phyloP scores from a whole-genome alignment of 2,113 vertebrate genomes.

The Aviceda subcristata region DNA sequence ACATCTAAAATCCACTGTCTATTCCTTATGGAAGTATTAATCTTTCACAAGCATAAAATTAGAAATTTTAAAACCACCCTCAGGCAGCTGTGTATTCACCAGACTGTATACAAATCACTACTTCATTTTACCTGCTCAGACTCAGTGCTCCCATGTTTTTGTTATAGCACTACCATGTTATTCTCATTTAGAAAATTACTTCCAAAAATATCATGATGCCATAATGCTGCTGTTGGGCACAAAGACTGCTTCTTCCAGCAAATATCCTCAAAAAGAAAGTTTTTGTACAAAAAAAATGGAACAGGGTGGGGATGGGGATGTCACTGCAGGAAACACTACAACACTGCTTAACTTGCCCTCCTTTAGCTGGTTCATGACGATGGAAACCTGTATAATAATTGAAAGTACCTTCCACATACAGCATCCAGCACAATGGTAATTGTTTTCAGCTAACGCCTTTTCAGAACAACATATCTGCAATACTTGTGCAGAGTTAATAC shows the following conservation, averaged over 20 bases:
- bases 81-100: neutral
- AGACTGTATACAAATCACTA: neutral
- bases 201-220: neutral
- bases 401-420: neutral
- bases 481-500: neutral
- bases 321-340: neutral
- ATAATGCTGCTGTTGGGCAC: neutral
- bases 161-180: neutral
- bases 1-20: neutral
- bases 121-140: neutral
- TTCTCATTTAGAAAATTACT: neutral
- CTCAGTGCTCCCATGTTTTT: neutral
- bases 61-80: neutral
- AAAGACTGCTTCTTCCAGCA: neutral
- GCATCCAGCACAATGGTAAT: neutral
- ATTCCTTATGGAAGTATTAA: neutral
- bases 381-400: neutral
- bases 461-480: accelerated
- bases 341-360: neutral
- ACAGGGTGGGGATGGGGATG: neutral
- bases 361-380: neutral
- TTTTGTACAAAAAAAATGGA: neutral
- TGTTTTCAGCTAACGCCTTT: neutral
- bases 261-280: neutral
- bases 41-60: neutral